These are phyloP conservation scores for Lasioglossum pauxillum DNA, from an alignment of 2,888 invertebrate species.

Conservation along the genomic window DNA sequence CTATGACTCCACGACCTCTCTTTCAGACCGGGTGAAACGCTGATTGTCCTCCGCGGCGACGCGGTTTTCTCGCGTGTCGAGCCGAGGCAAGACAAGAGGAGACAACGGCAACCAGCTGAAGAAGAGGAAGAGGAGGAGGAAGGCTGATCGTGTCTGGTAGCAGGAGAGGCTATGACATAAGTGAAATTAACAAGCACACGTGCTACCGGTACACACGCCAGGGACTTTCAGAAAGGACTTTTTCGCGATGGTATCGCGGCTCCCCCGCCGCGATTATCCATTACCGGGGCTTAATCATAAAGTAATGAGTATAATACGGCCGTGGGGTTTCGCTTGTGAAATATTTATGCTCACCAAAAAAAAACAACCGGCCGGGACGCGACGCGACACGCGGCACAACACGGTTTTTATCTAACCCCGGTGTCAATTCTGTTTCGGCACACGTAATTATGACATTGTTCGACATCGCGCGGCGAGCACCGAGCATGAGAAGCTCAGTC, in stretches of 20 bases:
- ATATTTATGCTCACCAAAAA: constrained; percentile 25
- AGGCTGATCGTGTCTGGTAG: constrained; percentile 13
- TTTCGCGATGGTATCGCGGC: constrained; percentile 38
- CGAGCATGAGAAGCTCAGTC: neutral
- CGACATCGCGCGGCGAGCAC: neutral
- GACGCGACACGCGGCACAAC: neutral
- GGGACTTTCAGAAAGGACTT: constrained; percentile 39
- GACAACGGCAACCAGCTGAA: neutral
- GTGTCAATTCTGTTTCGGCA: constrained; percentile 9
- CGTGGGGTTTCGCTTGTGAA: constrained; percentile 38
- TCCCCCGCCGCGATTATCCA: constrained; percentile 40
- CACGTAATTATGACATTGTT: constrained; percentile 18
- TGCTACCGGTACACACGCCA: constrained; percentile 39
- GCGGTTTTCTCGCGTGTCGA: constrained; percentile 43
- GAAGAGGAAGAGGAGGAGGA: neutral
- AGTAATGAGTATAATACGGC: constrained; percentile 43
- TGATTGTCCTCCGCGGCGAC: constrained; percentile 46
- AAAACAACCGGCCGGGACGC: neutral
- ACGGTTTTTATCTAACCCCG: neutral
- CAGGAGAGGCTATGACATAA: constrained; percentile 43
- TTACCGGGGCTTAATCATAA: constrained; percentile 51
- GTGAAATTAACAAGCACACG: constrained; percentile 56
- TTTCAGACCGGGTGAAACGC: constrained; percentile 41
- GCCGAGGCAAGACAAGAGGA: neutral
- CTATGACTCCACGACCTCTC: constrained; percentile 44